Evolutionary conservation across 2,797 vertebrate species (phyloP).

Genomic region (Peromyscus attwateri): DNA sequence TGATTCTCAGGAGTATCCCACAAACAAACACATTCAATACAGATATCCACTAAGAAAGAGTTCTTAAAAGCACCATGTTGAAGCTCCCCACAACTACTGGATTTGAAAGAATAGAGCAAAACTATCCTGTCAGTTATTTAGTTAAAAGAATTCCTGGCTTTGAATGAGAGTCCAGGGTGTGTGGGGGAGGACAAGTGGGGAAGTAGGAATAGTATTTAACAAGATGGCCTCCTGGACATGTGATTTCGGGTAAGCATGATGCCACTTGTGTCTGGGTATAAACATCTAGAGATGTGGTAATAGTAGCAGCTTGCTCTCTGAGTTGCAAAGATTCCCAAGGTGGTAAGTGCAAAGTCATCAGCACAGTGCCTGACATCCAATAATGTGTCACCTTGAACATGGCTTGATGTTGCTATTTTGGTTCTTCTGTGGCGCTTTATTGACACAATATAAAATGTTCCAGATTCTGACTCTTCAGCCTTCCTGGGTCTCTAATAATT

Average conservation of each 20-base stretch:
- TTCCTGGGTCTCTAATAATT: constrained; percentile 10
- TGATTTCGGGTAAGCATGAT: background rate
- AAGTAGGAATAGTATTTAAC: background rate
- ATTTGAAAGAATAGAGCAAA: background rate
- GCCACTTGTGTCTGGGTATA: background rate
- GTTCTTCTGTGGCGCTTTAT: background rate
- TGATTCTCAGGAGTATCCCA: background rate
- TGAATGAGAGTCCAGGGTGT: background rate
- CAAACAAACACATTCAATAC: background rate
- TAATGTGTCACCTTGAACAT: background rate
- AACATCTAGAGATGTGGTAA: background rate
- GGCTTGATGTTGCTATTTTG: background rate
- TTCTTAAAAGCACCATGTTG: background rate
- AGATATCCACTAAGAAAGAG: background rate
- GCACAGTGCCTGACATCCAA: background rate
- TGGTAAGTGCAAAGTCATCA: background rate
- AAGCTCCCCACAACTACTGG: rapidly evolving
- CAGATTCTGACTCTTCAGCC: background rate
- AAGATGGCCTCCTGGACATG: background rate
- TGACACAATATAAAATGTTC: background rate
- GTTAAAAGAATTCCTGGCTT: background rate
- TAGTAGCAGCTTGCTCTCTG: background rate
- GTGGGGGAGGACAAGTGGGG: rapidly evolving
- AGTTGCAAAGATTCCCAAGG: background rate
- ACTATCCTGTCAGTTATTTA: background rate